Percentiles rank a stretch among this genome's conserved stretches.
Evolutionary conservation across 1,140 invertebrate species (phyloP).

Genomic region (Chironomus striatipennis): DNA sequence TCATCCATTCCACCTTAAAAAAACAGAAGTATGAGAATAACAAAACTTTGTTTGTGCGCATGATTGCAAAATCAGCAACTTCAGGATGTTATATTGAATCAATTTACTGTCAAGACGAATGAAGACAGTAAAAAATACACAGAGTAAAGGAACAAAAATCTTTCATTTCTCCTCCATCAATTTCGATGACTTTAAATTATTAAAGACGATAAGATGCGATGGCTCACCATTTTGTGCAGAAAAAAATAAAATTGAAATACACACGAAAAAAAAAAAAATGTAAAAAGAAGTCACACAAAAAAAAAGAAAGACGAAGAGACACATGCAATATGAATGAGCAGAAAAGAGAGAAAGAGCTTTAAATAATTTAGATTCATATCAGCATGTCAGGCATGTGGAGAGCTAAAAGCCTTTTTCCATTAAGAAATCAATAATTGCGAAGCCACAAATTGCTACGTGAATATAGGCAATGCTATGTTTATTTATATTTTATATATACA

Average conservation of each 20-base stretch:
- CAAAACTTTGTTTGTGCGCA: neutral
- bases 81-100: neutral
- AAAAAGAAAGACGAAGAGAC: neutral
- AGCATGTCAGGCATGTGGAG: slow-evolving; percentile 4
- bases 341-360: neutral
- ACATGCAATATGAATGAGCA: neutral
- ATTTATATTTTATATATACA: too few relatives aligned
- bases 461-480: neutral
- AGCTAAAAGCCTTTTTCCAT: slow-evolving; percentile 21
- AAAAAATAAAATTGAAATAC: neutral
- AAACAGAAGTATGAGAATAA: too few relatives aligned
- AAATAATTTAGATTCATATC: slow-evolving; percentile 10
- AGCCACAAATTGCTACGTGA: neutral
- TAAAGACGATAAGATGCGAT: slow-evolving; percentile 8
- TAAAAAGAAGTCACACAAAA: neutral
- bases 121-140: neutral
- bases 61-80: neutral
- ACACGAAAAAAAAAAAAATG: neutral
- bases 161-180: slow-evolving; percentile 6
- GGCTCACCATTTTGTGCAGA: slow-evolving; percentile 5
- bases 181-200: slow-evolving; percentile 10
- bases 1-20: too few relatives aligned
- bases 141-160: neutral
- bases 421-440: slow-evolving; percentile 18
- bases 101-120: neutral